phyloP scores from a whole-genome alignment of 2,113 vertebrate species.

The Hypocryptadius cinnamomeus region DNA sequence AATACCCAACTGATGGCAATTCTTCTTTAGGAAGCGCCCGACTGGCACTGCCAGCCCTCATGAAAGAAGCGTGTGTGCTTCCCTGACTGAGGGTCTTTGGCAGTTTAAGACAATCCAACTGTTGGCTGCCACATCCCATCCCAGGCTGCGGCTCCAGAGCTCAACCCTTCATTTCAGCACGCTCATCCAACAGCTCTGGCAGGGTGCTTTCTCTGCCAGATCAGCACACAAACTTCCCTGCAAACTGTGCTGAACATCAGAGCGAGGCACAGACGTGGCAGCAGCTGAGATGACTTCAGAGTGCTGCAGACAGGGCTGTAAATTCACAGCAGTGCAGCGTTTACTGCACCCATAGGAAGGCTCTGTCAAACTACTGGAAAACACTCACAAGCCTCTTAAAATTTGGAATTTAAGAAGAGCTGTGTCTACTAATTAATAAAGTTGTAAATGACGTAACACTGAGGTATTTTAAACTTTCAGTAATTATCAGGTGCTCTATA shows the following conservation, averaged over 20 bases:
- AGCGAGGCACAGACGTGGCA: neutral
- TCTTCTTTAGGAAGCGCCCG: conserved; percentile 11
- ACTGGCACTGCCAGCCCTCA: conserved; percentile 16
- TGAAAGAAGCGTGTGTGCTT: conserved; percentile 41
- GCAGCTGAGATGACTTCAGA: neutral
- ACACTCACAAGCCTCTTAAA: neutral
- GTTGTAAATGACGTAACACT: neutral
- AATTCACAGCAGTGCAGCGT: neutral
- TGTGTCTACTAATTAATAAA: neutral
- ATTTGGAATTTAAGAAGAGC: neutral
- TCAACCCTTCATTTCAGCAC: neutral
- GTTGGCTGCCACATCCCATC: conserved; percentile 32
- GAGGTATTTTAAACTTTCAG: neutral
- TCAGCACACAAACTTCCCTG: neutral
- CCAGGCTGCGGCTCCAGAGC: neutral
- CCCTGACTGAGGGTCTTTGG: conserved; percentile 44
- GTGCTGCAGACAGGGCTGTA: neutral
- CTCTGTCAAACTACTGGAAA: neutral
- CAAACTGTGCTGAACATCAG: neutral
- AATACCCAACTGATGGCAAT: conserved; percentile 50
- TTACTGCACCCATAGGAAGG: neutral
- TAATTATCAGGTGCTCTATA: neutral
- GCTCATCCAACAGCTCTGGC: neutral
- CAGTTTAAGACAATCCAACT: conserved; percentile 11
- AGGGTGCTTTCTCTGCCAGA: neutral